Base-by-base conservation (phyloP, 2,888 invertebrate species). In the Tachina grossa region DNA sequence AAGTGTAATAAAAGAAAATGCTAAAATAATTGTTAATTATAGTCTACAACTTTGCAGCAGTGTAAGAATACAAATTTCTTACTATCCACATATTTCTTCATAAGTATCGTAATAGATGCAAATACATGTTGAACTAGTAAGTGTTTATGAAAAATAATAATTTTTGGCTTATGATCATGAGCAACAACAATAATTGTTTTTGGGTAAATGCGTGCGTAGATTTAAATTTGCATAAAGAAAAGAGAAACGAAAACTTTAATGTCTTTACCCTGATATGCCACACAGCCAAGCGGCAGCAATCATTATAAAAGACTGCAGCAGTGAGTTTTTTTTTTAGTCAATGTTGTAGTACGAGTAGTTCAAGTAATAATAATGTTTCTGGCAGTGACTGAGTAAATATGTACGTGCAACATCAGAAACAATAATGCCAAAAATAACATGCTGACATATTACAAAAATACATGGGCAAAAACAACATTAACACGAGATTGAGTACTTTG, bases 341-440 rank as follows among this genome's bases (percentile, higher is more conserved):
- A 65, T 57, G n/a, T 43, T 69, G 22, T 57, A 55, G 49, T 65
- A 16, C 31, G 2, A 31, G 1, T 22, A 22, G 2, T 22, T 22
- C 31, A 1, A 31, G 31, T 45, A 66, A 66, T 59, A 79, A 75
- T 53, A 75, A 61, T 75, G 31, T 69, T 63, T 14, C 71, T 57
- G 74, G 51, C 74, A 84, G 80, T 84, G 76, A 74, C 68, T 80
- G 45, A 66, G 43, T 41, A 66, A 59, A 71, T 83, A 31, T 31
- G 31, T 31, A 85, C 83, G 85, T 85, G 83, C 85, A 85, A 79
- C 71, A 75, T 79, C 51, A 76, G 49, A 75, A 53, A 47, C 22
- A 59, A 57, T 41, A 22, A 72, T 72, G 47, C 16, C 57, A 74
- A 45, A 39, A 63, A 51, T 39, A 69, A 49, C 11, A n/a, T 39